Base-by-base conservation (phyloP, 2,113 vertebrate species). In the human region DNA sequence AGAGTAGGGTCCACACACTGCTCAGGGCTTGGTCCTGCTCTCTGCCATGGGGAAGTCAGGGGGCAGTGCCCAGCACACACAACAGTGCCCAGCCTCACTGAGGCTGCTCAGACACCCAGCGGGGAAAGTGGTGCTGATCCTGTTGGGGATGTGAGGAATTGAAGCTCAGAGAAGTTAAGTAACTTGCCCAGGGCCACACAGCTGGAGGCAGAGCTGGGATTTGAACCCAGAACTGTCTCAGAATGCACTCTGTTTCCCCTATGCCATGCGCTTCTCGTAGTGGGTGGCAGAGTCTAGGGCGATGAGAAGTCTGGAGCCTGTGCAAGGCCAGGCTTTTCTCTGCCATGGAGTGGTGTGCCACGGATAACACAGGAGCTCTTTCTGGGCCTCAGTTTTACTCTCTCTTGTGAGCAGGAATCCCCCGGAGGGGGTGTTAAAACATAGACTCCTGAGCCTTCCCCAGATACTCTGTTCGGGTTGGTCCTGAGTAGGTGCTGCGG, bases 241-340 rank as follows among this genome's bases (percentile, higher is more conserved):
- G 45, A 79, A 61, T 3, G 38, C 7, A 8, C 2, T 2, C 32
- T 8, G 70, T 45, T 45, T 10, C 25, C 43, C 2, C 2, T 23
- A 1, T 1, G 70, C 81, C 9, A 3, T 0, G 6, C 0, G 6
- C 89, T 32, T 84, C 17, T 11, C 5, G 22, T 9, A 5, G 3
- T 2, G 70, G 32, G 45, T 38, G 22, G 64, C 45, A 25, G n/a
- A 35, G 82, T 16, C n/a, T 45, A 12, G 55, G 82, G 75, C 0
- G 35, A 30, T 68, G 75, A 32, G 43, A 30, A 30, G 66, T 45
- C 48, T 32, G 35, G 57, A 64, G 43, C 32, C 38, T 3, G 1
- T 43, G 17, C 4, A 27, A 85, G 43, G 43, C 57, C 68, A 89
- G 35, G 23, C 14, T 3, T 22, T 16, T 6, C 2, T 13, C 52